phyloP scores from a whole-genome alignment of 1,140 invertebrate species.

The Cepaea nemoralis region DNA sequence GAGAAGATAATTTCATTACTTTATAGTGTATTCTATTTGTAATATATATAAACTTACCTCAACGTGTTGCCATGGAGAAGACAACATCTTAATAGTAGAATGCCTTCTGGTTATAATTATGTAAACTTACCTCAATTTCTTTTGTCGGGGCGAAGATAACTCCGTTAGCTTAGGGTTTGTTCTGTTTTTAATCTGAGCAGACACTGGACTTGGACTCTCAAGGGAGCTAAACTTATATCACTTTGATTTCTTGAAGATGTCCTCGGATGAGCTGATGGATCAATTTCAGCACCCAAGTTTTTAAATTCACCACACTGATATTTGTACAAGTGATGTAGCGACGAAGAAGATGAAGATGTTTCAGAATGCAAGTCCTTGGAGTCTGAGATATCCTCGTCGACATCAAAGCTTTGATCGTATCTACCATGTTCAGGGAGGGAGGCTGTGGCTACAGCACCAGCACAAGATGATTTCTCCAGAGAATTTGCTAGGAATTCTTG shows the following conservation, averaged over 20 bases:
- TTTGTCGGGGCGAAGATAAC: not conserved
- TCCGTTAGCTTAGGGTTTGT: not conserved
- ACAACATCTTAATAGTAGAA: too few species aligned
- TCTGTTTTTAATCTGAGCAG: conserved; percentile 33
- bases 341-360: not conserved
- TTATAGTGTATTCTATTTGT: too few species aligned
- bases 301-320: not conserved
- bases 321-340: not conserved
- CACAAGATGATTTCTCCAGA: not conserved
- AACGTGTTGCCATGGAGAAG: too few species aligned
- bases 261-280: not conserved
- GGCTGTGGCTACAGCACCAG: not conserved
- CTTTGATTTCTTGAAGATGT: conserved; percentile 7
- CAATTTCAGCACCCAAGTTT: not conserved
- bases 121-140: conserved; percentile 25
- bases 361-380: not conserved
- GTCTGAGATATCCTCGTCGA: not conserved
- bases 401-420: conserved; percentile 18
- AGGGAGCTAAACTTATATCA: not conserved
- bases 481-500: not conserved
- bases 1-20: too few species aligned
- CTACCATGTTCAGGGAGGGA: not conserved
- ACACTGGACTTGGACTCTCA: conserved; percentile 20
- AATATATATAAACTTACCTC: too few species aligned
- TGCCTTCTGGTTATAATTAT: too few species aligned